A percentile compares a stretch with the other conserved stretches of the same genome.
phyloP scores from a whole-genome alignment of 35 echinoderm and acorn worm genomes.

The Hemicentrotus pulcherrimus region DNA sequence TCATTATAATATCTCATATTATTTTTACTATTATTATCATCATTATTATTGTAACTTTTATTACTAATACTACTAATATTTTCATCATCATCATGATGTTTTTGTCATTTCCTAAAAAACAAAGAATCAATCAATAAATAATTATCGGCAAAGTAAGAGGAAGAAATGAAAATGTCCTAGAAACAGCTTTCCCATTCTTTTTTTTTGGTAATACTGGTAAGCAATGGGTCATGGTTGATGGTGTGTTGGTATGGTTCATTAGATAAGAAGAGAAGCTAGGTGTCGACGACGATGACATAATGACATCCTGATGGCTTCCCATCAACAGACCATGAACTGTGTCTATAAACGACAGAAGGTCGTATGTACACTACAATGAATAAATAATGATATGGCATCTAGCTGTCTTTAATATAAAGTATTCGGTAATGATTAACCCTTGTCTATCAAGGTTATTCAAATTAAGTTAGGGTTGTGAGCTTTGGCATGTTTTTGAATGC shows the following conservation, averaged over 20 bases:
- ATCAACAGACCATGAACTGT: not conserved
- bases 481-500: too few relatives aligned
- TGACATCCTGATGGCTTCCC: not conserved
- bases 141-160: not conserved
- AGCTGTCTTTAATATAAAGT: too few relatives aligned
- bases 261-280: not conserved
- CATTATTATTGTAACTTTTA: too few relatives aligned
- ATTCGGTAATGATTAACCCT: too few relatives aligned
- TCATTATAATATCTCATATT: too few relatives aligned
- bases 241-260: not conserved
- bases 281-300: not conserved
- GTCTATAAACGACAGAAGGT: not conserved
- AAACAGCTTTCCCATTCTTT: not conserved
- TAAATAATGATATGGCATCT: not conserved
- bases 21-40: too few relatives aligned
- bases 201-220: not conserved
- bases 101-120: too few relatives aligned
- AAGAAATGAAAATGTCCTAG: not conserved
- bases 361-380: not conserved
- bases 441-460: too few relatives aligned
- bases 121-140: not conserved
- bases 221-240: not conserved
- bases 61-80: too few relatives aligned
- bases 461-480: too few relatives aligned
- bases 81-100: too few relatives aligned